phyloP scores from a whole-genome alignment of 2,113 vertebrate genomes.

The Crotalus horridus region DNA sequence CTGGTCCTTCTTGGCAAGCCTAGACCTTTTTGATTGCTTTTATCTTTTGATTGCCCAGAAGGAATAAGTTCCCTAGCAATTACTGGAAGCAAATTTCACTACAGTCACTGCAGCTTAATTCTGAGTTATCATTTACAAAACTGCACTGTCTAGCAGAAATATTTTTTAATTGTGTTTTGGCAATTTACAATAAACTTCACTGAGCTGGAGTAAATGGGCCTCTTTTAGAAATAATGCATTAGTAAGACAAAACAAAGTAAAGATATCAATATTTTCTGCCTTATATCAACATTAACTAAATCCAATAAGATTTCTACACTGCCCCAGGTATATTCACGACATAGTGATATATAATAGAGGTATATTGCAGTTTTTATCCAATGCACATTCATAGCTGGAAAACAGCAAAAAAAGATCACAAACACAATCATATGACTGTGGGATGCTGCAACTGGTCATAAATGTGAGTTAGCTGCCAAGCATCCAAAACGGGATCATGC shows the following conservation, averaged over 20 bases:
- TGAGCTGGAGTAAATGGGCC: not conserved
- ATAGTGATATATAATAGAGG: not conserved
- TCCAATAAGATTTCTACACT: not conserved
- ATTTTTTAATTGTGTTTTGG: not conserved
- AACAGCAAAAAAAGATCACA: not conserved
- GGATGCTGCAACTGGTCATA: not conserved
- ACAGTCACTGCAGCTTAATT: not conserved
- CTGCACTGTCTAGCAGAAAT: not conserved
- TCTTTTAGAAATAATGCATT: not conserved
- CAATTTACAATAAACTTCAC: slow-evolving; percentile 1
- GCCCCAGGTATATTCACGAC: not conserved
- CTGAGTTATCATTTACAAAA: not conserved
- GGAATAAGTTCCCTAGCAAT: not conserved
- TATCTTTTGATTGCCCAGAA: not conserved
- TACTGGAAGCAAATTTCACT: not conserved
- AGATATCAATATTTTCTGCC: not conserved
- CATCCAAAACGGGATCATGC: not conserved
- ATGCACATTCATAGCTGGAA: not conserved
- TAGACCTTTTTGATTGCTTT: not conserved
- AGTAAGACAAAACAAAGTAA: not conserved
- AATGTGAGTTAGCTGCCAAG: not conserved
- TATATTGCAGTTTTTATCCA: not conserved
- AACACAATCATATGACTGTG: not conserved
- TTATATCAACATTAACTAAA: not conserved
- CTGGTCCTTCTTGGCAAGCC: not conserved